These are phyloP conservation scores for Poeciliopsis presidionis DNA, from an alignment of 2,797 vertebrate species.

Conservation along the genomic window DNA sequence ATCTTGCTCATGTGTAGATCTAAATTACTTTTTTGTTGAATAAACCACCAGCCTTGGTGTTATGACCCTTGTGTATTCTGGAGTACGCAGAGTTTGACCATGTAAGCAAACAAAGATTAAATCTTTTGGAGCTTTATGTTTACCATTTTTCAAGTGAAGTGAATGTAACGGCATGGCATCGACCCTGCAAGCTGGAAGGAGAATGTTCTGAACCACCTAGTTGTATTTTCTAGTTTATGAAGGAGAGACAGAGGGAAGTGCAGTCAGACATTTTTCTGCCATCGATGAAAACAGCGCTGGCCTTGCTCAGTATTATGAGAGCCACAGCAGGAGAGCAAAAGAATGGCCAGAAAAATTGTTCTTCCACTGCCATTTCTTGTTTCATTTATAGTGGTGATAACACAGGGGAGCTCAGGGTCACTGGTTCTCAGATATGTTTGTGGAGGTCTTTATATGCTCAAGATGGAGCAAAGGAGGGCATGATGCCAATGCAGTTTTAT, in stretches of 20 bases:
- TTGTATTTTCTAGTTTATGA: constrained; percentile 51
- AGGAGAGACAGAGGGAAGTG: constrained; percentile 40
- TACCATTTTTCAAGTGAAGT: constrained; percentile 27
- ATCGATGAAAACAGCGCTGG: constrained; percentile 40
- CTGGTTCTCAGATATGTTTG: constrained; percentile 5
- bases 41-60: constrained; percentile 39
- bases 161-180: constrained; percentile 34
- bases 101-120: constrained; percentile 27
- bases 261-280: constrained; percentile 53
- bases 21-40: constrained; percentile 49
- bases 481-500: neutral
- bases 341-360: constrained; percentile 19
- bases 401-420: constrained; percentile 13
- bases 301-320: constrained; percentile 45
- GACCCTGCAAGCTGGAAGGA: constrained; percentile 43
- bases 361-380: constrained; percentile 18
- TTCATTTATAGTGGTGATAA: constrained; percentile 31
- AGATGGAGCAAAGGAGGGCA: neutral
- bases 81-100: neutral
- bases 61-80: constrained; percentile 38
- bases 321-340: constrained; percentile 35
- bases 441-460: constrained; percentile 1
- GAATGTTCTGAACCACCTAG: constrained; percentile 22
- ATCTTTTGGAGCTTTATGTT: constrained; percentile 22
- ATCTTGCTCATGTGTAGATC: constrained; percentile 42